Conservation (phyloP, 2,113 vertebrate genomes). For the Hypocryptadius cinnamomeus region DNA sequence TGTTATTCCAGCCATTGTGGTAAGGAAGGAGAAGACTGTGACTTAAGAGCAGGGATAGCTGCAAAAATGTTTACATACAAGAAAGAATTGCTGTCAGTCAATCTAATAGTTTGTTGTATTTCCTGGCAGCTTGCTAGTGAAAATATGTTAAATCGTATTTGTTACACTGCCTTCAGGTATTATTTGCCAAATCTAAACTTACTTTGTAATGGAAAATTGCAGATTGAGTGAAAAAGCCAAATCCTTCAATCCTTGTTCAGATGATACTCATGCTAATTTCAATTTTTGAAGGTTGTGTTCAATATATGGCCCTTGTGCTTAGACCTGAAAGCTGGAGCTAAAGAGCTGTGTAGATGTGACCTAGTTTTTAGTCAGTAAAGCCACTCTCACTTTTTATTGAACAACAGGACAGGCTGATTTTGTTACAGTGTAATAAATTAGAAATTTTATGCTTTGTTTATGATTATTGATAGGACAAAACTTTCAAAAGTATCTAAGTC, state of each 20-base stretch:
- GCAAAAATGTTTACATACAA: background rate
- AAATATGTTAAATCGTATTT: background rate
- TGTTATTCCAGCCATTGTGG: background rate
- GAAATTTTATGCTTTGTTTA: background rate
- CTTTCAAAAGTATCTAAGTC: background rate
- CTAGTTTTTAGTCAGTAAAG: background rate
- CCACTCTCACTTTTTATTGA: background rate
- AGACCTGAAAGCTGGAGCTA: background rate
- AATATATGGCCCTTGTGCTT: background rate
- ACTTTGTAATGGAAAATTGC: background rate
- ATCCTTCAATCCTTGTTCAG: background rate
- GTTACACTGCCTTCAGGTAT: background rate
- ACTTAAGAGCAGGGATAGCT: background rate
- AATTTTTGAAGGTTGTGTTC: background rate
- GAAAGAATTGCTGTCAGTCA: constrained; percentile 4
- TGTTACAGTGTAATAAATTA: background rate
- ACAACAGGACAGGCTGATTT: background rate
- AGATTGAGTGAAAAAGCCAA: background rate
- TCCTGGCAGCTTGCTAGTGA: background rate
- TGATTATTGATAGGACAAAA: background rate
- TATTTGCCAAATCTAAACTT: background rate
- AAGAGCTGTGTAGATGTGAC: background rate
- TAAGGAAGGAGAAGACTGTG: background rate
- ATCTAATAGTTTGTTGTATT: background rate
- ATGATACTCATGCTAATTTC: background rate